Conservation (phyloP, 2,888 invertebrate species). For the Machimus rusticus region DNA sequence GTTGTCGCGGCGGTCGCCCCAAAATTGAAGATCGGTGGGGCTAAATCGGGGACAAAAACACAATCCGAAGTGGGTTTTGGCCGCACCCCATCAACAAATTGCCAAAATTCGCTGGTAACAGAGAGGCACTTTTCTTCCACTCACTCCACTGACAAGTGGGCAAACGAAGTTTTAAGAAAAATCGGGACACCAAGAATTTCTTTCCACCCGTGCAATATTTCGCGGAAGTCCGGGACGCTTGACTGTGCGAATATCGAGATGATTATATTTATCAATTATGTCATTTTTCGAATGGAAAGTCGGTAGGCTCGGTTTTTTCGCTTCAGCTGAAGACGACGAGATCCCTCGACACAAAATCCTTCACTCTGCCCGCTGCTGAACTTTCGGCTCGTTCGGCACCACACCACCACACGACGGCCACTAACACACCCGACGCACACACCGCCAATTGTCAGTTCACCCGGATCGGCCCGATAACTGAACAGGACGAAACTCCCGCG, state of each 20-base stretch:
- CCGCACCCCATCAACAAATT: conserved; percentile 39
- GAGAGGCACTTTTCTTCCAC: not conserved
- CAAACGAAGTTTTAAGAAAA: not conserved
- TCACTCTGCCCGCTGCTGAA: not conserved
- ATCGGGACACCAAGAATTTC: not conserved
- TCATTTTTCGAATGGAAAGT: conserved; percentile 26
- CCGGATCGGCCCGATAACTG: not conserved
- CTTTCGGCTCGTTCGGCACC: not conserved
- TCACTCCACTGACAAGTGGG: conserved; percentile 11
- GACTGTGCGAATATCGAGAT: not conserved
- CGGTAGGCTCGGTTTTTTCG: not conserved
- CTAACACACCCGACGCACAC: not conserved
- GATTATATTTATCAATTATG: conserved; percentile 17
- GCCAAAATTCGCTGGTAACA: not conserved
- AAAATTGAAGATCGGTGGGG: not conserved
- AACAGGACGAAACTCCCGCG: not conserved
- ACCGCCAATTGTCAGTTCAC: not conserved
- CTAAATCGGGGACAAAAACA: not conserved
- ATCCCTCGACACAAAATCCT: not conserved
- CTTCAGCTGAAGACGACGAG: not conserved
- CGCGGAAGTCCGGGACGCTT: not conserved
- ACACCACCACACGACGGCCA: not conserved
- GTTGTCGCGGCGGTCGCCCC: not conserved
- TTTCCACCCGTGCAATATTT: not conserved
- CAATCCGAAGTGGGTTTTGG: not conserved